A percentile compares a stretch with the other conserved stretches of the same genome.
Evolutionary conservation across 2,113 vertebrate species (phyloP).

Genomic region (Cyanoramphus novaezelandiae): DNA sequence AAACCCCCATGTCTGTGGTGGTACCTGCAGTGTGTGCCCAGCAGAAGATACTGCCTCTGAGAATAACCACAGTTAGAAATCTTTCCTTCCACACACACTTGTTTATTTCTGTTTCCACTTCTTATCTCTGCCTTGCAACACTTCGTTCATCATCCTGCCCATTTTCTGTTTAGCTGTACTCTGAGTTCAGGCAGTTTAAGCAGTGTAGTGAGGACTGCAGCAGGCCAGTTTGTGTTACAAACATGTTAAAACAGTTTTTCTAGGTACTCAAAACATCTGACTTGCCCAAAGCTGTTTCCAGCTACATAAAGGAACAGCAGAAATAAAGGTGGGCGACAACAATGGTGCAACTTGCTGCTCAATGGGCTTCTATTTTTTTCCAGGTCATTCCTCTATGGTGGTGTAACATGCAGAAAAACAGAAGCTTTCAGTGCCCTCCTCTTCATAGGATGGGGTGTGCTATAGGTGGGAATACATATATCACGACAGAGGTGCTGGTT

Average conservation of each 20-base stretch:
- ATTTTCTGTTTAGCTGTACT: neutral
- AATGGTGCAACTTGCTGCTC: neutral
- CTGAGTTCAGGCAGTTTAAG: neutral
- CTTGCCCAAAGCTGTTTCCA: neutral
- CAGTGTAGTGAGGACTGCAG: neutral
- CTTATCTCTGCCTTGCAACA: neutral
- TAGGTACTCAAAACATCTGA: neutral
- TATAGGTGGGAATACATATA: neutral
- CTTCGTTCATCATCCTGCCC: neutral
- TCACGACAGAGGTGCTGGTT: neutral
- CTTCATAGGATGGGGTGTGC: neutral
- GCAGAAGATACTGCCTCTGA: neutral
- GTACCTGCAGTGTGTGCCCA: rapidly evolving
- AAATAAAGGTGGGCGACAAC: neutral
- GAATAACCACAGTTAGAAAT: neutral
- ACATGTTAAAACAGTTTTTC: neutral
- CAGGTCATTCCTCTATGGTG: neutral
- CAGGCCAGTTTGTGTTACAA: neutral
- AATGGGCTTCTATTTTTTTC: neutral
- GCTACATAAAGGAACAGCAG: neutral
- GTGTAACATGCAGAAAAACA: neutral
- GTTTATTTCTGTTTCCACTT: neutral
- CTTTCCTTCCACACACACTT: neutral
- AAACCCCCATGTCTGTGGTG: neutral
- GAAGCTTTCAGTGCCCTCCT: neutral